phyloP scores from a whole-genome alignment of 2,113 vertebrate genomes.

The Ictidomys tridecemlineatus region DNA sequence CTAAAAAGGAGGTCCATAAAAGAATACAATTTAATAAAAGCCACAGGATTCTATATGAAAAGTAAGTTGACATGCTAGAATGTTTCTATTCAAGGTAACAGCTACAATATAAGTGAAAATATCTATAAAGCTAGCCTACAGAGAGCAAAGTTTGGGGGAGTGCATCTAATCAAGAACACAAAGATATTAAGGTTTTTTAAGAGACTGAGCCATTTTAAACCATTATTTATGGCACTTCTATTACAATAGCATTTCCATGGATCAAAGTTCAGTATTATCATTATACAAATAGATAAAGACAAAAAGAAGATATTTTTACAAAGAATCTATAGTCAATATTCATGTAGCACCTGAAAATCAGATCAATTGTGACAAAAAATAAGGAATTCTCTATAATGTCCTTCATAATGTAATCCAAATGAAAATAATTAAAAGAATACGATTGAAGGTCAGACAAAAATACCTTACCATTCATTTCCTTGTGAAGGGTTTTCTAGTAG shows the following conservation, averaged over 20 bases:
- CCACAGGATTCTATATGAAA: neutral
- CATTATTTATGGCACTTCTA: neutral
- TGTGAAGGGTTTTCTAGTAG: slow-evolving; percentile 89
- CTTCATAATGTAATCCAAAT: slow-evolving; percentile 32
- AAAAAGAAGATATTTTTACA: neutral
- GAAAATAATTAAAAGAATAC: slow-evolving; percentile 16
- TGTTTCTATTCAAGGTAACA: neutral
- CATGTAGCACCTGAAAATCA: neutral
- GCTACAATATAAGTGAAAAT: neutral
- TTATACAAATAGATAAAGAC: neutral
- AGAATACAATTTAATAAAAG: neutral
- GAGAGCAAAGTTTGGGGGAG: neutral
- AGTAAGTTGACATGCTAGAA: neutral
- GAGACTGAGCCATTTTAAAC: neutral
- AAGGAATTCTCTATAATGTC: neutral
- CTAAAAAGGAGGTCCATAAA: neutral
- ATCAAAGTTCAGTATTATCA: neutral
- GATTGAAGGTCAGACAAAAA: slow-evolving; percentile 56
- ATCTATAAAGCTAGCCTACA: neutral
- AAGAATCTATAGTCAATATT: neutral
- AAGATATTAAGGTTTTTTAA: neutral
- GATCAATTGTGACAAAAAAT: neutral
- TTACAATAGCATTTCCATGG: neutral
- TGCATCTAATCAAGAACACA: neutral
- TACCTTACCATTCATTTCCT: slow-evolving; percentile 89